phyloP scores from a whole-genome alignment of 2,888 invertebrate genomes.

The Julus scandinavius region DNA sequence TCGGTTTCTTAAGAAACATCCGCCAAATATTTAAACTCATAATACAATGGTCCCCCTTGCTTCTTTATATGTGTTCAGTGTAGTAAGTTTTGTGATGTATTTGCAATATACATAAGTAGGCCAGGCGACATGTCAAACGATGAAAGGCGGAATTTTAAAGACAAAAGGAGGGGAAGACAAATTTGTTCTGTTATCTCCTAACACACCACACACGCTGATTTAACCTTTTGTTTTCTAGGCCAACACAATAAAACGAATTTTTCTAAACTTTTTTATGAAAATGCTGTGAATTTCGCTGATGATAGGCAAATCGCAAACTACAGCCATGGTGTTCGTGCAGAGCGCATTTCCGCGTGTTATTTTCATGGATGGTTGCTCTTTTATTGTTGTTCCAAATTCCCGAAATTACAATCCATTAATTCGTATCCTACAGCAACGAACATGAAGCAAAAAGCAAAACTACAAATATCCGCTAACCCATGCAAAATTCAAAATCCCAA shows the following conservation, averaged over 20 bases:
- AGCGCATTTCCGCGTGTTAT: not conserved
- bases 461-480: not conserved
- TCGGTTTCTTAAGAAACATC: not conserved
- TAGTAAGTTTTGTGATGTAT: not conserved
- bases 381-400: conserved; percentile 15
- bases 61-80: not conserved
- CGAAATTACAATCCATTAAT: conserved; percentile 29
- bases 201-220: not conserved
- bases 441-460: not conserved
- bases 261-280: not conserved
- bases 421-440: conserved; percentile 9
- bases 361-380: conserved; percentile 21
- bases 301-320: conserved; percentile 16
- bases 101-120: not conserved
- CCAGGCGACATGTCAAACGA: not conserved
- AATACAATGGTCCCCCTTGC: not conserved
- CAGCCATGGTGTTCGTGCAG: not conserved
- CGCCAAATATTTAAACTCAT: not conserved
- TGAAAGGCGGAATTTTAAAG: not conserved
- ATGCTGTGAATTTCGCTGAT: conserved; percentile 11
- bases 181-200: not conserved
- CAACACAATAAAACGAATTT: not conserved
- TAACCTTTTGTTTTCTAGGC: conserved; percentile 17
- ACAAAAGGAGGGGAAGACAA: not conserved
- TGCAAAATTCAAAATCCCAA: not conserved